Percentiles rank a stretch among this genome's conserved stretches.
phyloP scores from a whole-genome alignment of 2,113 vertebrate species.

The Dermatemys mawii region DNA sequence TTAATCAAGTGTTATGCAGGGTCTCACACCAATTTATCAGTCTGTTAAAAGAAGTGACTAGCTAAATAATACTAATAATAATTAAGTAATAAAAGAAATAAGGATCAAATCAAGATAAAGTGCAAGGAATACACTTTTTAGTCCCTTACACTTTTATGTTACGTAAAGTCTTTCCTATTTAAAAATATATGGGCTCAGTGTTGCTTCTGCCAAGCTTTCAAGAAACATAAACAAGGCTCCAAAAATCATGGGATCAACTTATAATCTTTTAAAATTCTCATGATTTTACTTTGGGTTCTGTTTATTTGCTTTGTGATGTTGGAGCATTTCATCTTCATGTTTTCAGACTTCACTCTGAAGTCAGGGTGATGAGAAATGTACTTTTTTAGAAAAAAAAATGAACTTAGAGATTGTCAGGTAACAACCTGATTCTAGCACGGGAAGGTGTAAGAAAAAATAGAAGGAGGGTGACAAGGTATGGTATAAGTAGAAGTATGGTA shows the following conservation, averaged over 20 bases:
- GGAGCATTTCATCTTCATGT: neutral
- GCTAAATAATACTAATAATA: neutral
- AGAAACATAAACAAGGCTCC: neutral
- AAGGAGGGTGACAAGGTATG: too few species aligned
- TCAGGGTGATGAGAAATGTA: neutral
- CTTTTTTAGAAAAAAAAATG: neutral
- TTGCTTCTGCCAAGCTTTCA: conserved; percentile 11
- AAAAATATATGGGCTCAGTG: neutral
- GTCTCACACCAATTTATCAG: neutral
- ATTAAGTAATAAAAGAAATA: neutral
- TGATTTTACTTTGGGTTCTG: neutral
- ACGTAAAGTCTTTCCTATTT: neutral
- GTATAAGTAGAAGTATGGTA: too few species aligned
- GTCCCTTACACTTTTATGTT: neutral
- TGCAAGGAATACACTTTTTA: neutral
- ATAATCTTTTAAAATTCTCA: neutral
- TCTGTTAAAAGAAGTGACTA: neutral
- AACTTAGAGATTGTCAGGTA: conserved; percentile 14
- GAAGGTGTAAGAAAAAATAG: neutral
- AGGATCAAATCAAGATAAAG: neutral
- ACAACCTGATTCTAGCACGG: conserved; percentile 23
- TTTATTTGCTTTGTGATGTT: neutral
- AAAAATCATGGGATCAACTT: neutral
- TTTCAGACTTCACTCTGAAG: conserved; percentile 3
- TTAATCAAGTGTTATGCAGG: neutral